Evolutionary conservation across 2,888 invertebrate species (phyloP).

Genomic region (Campaea margaritaria): DNA sequence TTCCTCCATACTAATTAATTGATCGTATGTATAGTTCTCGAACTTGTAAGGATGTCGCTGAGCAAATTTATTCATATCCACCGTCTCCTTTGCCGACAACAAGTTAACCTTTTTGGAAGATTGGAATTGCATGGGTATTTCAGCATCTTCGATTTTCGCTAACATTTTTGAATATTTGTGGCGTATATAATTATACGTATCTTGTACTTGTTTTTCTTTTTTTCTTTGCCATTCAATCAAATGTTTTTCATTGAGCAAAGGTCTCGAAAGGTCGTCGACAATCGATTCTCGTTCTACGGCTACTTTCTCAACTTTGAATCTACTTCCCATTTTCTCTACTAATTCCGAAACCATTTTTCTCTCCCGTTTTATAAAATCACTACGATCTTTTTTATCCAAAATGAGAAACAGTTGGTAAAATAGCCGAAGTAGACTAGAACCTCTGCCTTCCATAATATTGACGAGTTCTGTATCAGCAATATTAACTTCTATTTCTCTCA

Average conservation of each 20-base stretch:
- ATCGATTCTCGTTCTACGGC: constrained; percentile 62
- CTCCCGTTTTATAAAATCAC: constrained; percentile 82
- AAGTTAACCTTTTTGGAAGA: constrained; percentile 41
- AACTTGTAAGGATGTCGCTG: constrained; percentile 66
- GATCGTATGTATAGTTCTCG: constrained; percentile 72
- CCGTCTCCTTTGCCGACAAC: constrained; percentile 53
- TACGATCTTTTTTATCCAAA: constrained; percentile 84
- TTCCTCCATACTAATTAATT: constrained; percentile 67
- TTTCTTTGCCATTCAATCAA: constrained; percentile 86
- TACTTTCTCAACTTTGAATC: constrained; percentile 69
- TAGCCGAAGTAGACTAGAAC: constrained; percentile 80
- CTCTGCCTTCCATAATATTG: constrained; percentile 79
- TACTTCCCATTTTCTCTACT: constrained; percentile 68
- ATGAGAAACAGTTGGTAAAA: constrained; percentile 87
- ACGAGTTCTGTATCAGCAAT: constrained; percentile 73
- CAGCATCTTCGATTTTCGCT: constrained; percentile 62
- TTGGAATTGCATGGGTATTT: constrained; percentile 49
- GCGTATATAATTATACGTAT: constrained; percentile 70
- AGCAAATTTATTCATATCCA: constrained; percentile 70
- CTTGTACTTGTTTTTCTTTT: constrained; percentile 74
- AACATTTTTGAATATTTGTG: constrained; percentile 74
- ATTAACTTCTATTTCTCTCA: constrained; percentile 77
- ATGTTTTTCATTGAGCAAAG: constrained; percentile 75
- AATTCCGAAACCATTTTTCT: constrained; percentile 71
- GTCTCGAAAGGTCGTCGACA: constrained; percentile 73